These are phyloP conservation scores for Palythoa caribaeorum DNA, from an alignment of 92 coral and sea anemone species.

Conservation along the genomic window DNA sequence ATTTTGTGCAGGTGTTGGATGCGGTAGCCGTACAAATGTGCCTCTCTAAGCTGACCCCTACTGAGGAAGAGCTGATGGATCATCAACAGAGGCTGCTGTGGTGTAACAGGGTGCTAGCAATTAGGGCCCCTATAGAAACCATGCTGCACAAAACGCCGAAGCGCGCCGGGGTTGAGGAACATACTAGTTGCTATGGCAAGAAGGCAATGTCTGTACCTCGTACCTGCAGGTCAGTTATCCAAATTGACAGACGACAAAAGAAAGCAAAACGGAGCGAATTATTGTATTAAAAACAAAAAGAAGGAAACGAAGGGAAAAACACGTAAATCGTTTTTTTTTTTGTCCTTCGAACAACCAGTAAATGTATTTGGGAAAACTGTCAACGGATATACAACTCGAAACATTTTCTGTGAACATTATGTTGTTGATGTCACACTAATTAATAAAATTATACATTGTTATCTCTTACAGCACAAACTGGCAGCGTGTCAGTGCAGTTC, in stretches of 20 bases:
- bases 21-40: constrained; percentile 83
- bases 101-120: constrained; percentile 83
- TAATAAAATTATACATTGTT: too few species aligned
- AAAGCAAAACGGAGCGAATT: too few species aligned
- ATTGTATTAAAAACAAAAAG: background rate
- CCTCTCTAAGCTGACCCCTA: constrained; percentile 74
- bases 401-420: too few species aligned
- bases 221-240: constrained; percentile 75
- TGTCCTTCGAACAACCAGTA: background rate
- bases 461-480: constrained; percentile 58
- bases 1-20: constrained; percentile 70
- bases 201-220: constrained; percentile 52
- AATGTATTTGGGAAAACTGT: background rate
- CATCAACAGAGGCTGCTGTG: constrained; percentile 63
- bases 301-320: background rate
- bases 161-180: background rate
- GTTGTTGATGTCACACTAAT: too few species aligned
- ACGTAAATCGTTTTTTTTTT: background rate
- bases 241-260: background rate
- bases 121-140: constrained; percentile 74
- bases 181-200: constrained; percentile 48
- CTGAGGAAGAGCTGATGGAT: constrained; percentile 61
- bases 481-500: constrained; percentile 71
- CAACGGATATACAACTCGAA: too few species aligned
- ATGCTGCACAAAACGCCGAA: constrained; percentile 43